Evolutionary conservation across 2,888 invertebrate genomes (phyloP), one percentile per base, ranked within the genome.

Genomic region (Drosophila monieri): DNA sequence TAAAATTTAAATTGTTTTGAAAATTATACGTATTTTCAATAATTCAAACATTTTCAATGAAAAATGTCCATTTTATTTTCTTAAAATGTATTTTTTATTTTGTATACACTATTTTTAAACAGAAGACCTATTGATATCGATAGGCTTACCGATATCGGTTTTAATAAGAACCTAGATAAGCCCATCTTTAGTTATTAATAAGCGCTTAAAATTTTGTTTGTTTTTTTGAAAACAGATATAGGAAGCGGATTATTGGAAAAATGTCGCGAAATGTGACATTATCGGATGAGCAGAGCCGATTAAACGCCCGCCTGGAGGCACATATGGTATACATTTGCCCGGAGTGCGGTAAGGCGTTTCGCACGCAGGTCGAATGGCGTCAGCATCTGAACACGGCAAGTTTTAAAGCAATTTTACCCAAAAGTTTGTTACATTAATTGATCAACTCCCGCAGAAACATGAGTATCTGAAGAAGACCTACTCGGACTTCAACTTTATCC

Each of bases 291-390:
- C 80, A 86, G 35, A 76, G 72, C 35, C 70, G 72, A 10, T 18
- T 80, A 1, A 88, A 85, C 69, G 72, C 74, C 1, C 86, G 80
- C 0, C 53, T 90, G 27, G 90, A 90, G 52, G 75, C 80, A n/a
- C 90, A 90, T 37, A 85, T 90, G 80, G 75, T 77, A 0, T 90
- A 89, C 30, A 80, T 90, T 30, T 90, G 89, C 15, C 90, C 90
- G 0, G 89, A 90, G 55, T 90, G 89, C 21, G 89, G 90, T 1
- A 80, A 74, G 41, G 88, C 83, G 3, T 86, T 85, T 57, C 73
- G 76, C 0, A 85, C 89, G 1, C 89, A 89, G 60, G 76, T 65
- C 12, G 87, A 88, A 15, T 90, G 90, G 90, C 86, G 90, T 14
- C 77, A 80, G 6, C 89, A 90, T 54, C 58, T 90, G 12, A 90